Conservation (phyloP, 2,888 invertebrate species). For the Idaea aversata region DNA sequence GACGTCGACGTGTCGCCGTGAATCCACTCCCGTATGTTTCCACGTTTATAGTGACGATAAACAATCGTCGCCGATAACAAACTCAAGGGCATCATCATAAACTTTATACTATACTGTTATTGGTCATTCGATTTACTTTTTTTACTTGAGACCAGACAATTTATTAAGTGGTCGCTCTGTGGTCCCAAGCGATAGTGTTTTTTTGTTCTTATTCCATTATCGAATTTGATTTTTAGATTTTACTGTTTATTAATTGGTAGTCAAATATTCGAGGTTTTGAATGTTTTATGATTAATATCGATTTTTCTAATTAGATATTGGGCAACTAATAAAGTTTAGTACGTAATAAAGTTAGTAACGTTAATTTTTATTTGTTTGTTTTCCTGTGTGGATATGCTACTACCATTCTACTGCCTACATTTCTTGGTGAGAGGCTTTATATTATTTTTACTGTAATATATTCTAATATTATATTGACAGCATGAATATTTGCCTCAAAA, state of each 20-base stretch:
- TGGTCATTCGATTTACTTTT: slow-evolving; percentile 68
- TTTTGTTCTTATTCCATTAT: slow-evolving; percentile 45
- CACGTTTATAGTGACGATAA: slow-evolving; percentile 66
- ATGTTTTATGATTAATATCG: neutral
- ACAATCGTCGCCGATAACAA: slow-evolving; percentile 69
- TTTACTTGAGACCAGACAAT: slow-evolving; percentile 57
- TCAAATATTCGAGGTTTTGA: slow-evolving; percentile 30
- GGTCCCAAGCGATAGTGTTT: slow-evolving; percentile 30
- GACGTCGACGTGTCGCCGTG: neutral
- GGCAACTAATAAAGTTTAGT: slow-evolving; percentile 13
- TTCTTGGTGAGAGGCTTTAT: neutral
- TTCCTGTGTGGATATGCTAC: neutral
- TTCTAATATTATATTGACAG: neutral
- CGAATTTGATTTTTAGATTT: slow-evolving; percentile 53
- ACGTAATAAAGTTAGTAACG: slow-evolving; percentile 13
- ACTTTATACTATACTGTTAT: slow-evolving; percentile 73
- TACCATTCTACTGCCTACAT: neutral
- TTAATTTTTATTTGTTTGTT: slow-evolving; percentile 16
- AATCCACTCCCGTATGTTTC: slow-evolving; percentile 48
- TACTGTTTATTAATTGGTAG: slow-evolving; percentile 54
- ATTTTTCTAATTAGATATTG: neutral
- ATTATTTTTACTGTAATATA: neutral
- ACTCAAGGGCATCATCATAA: slow-evolving; percentile 71
- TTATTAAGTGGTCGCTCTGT: slow-evolving; percentile 66
- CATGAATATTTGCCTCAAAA: too few relatives aligned